Evolutionary conservation across 1,140 invertebrate genomes (phyloP).

Genomic region (Pissodes strobi): DNA sequence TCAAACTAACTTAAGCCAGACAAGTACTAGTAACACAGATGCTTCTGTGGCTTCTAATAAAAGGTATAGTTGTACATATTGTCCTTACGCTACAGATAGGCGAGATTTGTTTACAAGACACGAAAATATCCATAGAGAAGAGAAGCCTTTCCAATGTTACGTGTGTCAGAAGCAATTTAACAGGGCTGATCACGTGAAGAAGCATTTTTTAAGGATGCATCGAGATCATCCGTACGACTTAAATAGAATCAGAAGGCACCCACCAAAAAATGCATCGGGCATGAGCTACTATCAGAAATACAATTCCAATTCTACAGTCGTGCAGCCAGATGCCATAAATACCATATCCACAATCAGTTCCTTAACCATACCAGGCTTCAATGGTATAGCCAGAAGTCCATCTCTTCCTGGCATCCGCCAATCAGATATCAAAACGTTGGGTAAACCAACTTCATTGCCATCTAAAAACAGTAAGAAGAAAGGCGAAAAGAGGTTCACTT

Average conservation of each 20-base stretch:
- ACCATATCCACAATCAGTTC: slow-evolving; percentile 46
- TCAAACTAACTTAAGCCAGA: slow-evolving; percentile 36
- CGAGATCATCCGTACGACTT: slow-evolving; percentile 83
- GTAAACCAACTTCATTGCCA: slow-evolving; percentile 37
- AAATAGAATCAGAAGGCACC: slow-evolving; percentile 73
- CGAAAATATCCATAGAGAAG: slow-evolving; percentile 93
- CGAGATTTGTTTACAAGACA: slow-evolving; percentile 93
- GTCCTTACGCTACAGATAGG: slow-evolving; percentile 88
- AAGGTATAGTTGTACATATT: slow-evolving; percentile 82
- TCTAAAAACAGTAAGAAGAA: slow-evolving; percentile 52
- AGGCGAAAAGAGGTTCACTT: slow-evolving; percentile 67
- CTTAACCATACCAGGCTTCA: slow-evolving; percentile 51
- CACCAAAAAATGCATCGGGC: slow-evolving; percentile 58
- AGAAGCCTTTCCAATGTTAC: slow-evolving; percentile 92
- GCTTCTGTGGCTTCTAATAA: slow-evolving; percentile 60
- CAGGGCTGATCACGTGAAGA: slow-evolving; percentile 92
- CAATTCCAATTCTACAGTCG: slow-evolving; percentile 40
- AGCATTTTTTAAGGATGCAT: slow-evolving; percentile 90
- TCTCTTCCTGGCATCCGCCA: slow-evolving; percentile 34
- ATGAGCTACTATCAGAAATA: slow-evolving; percentile 59
- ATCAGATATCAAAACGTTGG: slow-evolving; percentile 41
- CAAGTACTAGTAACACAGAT: slow-evolving; percentile 45
- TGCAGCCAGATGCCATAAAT: slow-evolving; percentile 42
- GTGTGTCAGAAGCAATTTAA: slow-evolving; percentile 91
- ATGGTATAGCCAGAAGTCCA: slow-evolving; percentile 44